Conservation (phyloP, 2,888 invertebrate species). For the Craniophora ligustri region DNA sequence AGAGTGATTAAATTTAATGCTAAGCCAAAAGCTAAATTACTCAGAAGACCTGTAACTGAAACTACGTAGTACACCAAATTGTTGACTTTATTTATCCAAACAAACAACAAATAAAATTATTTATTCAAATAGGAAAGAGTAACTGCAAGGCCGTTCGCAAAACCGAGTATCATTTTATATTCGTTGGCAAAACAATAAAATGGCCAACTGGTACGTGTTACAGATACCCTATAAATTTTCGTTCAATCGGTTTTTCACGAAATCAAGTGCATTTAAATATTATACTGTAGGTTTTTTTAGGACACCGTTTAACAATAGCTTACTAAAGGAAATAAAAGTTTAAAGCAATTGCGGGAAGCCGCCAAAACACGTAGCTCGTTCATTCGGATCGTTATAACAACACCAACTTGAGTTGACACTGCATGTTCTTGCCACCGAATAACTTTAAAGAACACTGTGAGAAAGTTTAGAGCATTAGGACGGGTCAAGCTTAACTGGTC, state of each 20-base stretch:
- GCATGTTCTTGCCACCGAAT: conserved; percentile 31
- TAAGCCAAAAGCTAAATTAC: too few species aligned
- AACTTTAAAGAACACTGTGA: conserved; percentile 44
- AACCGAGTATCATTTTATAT: conserved; percentile 55
- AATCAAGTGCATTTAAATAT: conserved; percentile 47
- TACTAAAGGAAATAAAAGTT: conserved; percentile 60
- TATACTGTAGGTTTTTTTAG: conserved; percentile 45
- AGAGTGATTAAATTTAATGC: too few species aligned
- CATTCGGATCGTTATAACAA: conserved; percentile 76
- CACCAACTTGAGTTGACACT: conserved; percentile 68
- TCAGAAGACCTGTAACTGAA: too few species aligned
- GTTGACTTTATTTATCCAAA: too few species aligned
- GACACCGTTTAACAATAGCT: conserved; percentile 44
- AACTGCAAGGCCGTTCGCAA: conserved; percentile 28
- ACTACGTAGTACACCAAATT: too few species aligned
- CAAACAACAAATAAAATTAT: conserved; percentile 12
- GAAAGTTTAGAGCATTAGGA: conserved; percentile 52
- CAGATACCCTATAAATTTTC: conserved; percentile 61
- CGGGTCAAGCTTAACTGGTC: conserved; percentile 70
- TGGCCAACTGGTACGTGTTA: conserved; percentile 57
- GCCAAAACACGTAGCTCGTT: conserved; percentile 86
- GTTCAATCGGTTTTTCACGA: conserved; percentile 54
- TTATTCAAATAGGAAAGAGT: conserved; percentile 10
- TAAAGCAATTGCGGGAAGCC: conserved; percentile 78
- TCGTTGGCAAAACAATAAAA: conserved; percentile 65